phyloP scores from a whole-genome alignment of 2,888 invertebrate genomes.

The Cataglyphis albicans region DNA sequence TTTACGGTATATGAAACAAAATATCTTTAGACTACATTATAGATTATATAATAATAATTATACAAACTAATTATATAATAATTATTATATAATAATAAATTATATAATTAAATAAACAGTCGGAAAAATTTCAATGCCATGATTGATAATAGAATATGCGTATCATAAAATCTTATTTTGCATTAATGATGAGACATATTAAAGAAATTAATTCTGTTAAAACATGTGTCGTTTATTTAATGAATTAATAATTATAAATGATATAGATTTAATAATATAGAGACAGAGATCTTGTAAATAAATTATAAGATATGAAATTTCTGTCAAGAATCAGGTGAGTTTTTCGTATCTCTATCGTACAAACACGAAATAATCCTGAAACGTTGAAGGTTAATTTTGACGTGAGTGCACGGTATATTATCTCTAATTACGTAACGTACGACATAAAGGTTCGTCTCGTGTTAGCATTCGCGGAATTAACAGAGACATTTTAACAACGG shows the following conservation, averaged over 20 bases:
- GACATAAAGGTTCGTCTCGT: not conserved
- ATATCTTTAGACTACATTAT: no score
- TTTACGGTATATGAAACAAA: not conserved
- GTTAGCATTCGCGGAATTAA: conserved; percentile 25
- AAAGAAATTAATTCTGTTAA: not conserved
- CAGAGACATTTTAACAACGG: conserved; percentile 1
- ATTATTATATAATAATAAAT: no score
- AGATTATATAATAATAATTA: no score
- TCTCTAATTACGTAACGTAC: conserved; percentile 14
- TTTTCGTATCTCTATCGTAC: not conserved
- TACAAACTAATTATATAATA: no score
- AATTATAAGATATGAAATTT: not conserved
- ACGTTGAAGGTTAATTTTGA: conserved; percentile 31
- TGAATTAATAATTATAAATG: not conserved
- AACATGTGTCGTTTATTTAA: not conserved
- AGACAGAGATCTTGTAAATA: not conserved
- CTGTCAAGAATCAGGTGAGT: not conserved
- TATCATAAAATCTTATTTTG: not conserved
- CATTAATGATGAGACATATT: not conserved
- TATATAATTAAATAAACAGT: not conserved
- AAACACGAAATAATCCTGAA: conserved; percentile 19
- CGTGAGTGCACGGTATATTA: conserved; percentile 9
- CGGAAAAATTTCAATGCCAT: not conserved
- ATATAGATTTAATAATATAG: not conserved
- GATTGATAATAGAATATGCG: not conserved